Evolutionary conservation across 2,888 invertebrate species (phyloP), one percentile per base, ranked within the genome.

Genomic region (Cataglyphis albicans): DNA sequence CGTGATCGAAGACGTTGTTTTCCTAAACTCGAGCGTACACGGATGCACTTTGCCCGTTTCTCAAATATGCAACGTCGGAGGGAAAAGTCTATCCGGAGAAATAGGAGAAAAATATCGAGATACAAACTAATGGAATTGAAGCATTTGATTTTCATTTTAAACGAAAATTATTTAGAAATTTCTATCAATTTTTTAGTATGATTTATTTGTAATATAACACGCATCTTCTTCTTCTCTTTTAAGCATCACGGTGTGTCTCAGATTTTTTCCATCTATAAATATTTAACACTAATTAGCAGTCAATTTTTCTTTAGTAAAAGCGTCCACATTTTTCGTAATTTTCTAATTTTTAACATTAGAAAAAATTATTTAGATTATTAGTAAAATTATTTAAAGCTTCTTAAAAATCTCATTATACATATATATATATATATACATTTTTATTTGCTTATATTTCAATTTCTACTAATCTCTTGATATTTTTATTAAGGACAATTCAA

Each of bases 1-100:
- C 52, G 72, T 72, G 74, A 84, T 76, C 63, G 70, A 76, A 57
- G 63, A 72, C 15, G 52, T 78, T 78, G 78, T 78, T 84, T 82
- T 78, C 48, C 35, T 52, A 80, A 80, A 82, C 84, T 84, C 63
- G 25, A 44, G 4, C 44, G 15, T 52, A 68, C 63, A 73, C 64
- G 72, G 25, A 48, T 41, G 48, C 29, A 70, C 32, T 15, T 55
- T 29, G 52, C 29, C 57, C 57, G 67, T 84, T 78, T 68, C n/a
- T 44, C 57, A 57, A 73, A 29, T 74, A 63, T 32, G 70, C n/a
- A 59, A 73, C 48, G 48, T 72, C 68, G 55, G n/a, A 44, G 12
- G 21, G 15, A 84, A 57, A 65, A 52, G 29, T 32, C 44, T 12
- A 9, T 35, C 18, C 44, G 73, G 63, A 21, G 21, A 12, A 81